Percentiles rank a stretch among this genome's conserved stretches.
These are phyloP conservation scores for Pristionchus entomophagus DNA, from an alignment of 2,888 invertebrate species.

Conservation along the genomic window DNA sequence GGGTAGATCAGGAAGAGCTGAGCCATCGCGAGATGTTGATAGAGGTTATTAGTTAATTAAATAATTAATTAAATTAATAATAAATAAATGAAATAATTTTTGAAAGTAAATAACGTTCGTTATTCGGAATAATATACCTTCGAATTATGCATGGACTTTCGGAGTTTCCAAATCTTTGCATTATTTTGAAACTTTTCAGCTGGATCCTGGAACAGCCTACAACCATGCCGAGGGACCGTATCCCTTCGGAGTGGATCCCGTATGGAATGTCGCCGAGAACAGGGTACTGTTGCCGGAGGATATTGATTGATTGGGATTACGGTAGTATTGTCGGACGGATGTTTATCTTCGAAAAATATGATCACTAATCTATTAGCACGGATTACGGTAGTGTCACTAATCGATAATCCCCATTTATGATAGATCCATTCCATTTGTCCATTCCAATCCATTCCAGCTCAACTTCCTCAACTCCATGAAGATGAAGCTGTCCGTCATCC, in stretches of 20 bases:
- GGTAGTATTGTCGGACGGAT: no score
- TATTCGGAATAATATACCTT: no score
- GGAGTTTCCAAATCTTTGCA: no score
- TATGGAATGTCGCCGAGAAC: slow-evolving; percentile 76
- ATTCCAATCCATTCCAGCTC: slow-evolving; percentile 52
- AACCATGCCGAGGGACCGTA: slow-evolving; percentile 74
- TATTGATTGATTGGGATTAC: neutral
- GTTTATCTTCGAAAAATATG: no score
- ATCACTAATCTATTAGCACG: neutral
- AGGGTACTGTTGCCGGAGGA: slow-evolving; percentile 46
- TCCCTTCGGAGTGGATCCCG: slow-evolving; percentile 78
- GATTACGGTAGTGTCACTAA: neutral
- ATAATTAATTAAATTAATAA: no score
- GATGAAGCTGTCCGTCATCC: slow-evolving; percentile 75
- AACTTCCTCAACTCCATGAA: slow-evolving; percentile 76
- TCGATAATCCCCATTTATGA: neutral
- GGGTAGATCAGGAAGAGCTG: slow-evolving; percentile 45
- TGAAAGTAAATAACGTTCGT: no score
- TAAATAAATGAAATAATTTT: no score
- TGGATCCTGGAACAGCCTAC: slow-evolving; percentile 64
- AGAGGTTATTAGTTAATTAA: no score
- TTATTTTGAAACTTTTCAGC: no score
- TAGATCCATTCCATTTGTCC: neutral
- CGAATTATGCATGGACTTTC: no score
- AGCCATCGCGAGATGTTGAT: slow-evolving; percentile 51